These are phyloP conservation scores for Falco concolor DNA, from an alignment of 2,797 vertebrate genomes.

Conservation along the genomic window DNA sequence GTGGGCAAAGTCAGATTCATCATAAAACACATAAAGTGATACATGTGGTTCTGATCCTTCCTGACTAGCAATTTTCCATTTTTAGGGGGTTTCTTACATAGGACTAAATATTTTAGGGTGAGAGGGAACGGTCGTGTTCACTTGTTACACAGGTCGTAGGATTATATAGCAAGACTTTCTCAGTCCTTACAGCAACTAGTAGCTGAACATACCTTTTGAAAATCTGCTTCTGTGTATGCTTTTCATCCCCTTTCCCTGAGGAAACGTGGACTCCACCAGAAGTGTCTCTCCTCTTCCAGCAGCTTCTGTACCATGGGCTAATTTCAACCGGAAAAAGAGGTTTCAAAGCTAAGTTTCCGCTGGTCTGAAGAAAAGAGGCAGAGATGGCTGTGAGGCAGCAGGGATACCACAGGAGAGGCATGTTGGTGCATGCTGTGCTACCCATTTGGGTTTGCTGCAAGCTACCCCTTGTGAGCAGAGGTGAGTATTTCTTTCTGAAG, in stretches of 20 bases:
- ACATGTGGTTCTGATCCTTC: neutral
- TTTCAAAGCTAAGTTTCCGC: neutral
- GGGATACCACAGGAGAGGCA: fast-evolving
- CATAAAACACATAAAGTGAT: neutral
- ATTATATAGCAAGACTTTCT: neutral
- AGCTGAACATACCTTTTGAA: neutral
- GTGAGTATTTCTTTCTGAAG: neutral
- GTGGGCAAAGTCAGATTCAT: neutral
- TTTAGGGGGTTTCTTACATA: neutral
- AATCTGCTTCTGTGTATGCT: neutral
- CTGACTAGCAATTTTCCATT: neutral
- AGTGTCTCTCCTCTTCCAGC: neutral
- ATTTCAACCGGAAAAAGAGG: neutral
- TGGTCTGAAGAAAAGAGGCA: neutral
- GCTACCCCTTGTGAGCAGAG: neutral
- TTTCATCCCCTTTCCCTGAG: neutral
- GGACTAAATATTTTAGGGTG: neutral
- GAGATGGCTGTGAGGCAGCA: neutral
- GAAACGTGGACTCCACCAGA: neutral
- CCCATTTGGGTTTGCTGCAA: neutral
- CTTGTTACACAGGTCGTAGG: neutral
- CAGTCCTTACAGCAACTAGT: neutral
- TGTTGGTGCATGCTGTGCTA: fast-evolving
- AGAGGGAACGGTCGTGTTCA: fast-evolving
- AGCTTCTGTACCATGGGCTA: neutral